Evolutionary conservation across 2,797 vertebrate species (phyloP), one percentile per base, ranked within the genome.

Genomic region (Sardinella longiceps): DNA sequence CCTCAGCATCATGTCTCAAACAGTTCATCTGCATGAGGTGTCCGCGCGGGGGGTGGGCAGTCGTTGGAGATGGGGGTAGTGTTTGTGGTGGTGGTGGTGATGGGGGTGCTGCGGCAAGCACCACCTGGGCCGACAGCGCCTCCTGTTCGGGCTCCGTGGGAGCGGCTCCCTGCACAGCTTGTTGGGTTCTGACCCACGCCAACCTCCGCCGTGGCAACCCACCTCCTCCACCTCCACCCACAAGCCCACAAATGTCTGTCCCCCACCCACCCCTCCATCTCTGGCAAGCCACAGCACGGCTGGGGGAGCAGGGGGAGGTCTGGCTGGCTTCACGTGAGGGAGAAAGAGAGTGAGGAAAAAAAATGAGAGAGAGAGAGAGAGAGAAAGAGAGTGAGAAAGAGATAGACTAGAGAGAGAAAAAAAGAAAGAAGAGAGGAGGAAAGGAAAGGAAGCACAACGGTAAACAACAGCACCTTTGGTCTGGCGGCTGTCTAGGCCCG

Each of bases 391-490:
- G 20, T 3, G 15, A 45, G 15, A 14, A n/a, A n/a, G 37, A 39
- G 30, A 23, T 12, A 85, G 25, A n/a, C 23, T 7, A 12, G 30
- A 77, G 4, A 77, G 53, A 58, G 82, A 80, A 51, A 60, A 74
- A 77, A 81, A 53, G 50, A 80, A 56, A 77, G 74, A 53, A 33
- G 28, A 70, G 39, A 82, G 86, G 89, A 85, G 90, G 86, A 87
- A 86, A 89, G 90, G 90, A 88, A 88, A 86, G 28, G 84, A 84
- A 90, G 88, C 88, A 86, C 81, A 86, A 87, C 84, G 12, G 92
- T 94, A 94, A 95, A 95, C 94, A 95, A 92, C 91, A 87, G 88
- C 93, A 93, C 93, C 92, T 95, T 94, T 93, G 88, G 90, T 94
- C 91, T 89, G 87, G 91, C 89, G 91, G 92, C 93, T 93, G 94